These are phyloP conservation scores for Chaetops frenatus DNA, from an alignment of 2,113 vertebrate genomes.

Conservation along the genomic window DNA sequence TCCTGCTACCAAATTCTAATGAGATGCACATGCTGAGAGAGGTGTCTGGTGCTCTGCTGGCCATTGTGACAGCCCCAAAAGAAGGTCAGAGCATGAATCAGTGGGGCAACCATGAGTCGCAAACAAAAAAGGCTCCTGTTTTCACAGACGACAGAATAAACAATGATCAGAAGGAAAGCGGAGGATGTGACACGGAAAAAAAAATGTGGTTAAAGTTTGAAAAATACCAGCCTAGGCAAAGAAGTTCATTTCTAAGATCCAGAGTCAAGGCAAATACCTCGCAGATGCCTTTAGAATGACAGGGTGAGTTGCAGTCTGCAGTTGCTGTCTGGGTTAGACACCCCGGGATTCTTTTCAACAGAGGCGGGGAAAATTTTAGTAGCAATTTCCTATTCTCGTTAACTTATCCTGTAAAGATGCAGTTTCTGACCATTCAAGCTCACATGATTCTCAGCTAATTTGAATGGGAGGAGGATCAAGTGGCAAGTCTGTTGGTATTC, in stretches of 20 bases:
- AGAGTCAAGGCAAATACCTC: slow-evolving; percentile 55
- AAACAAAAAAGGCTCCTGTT: slow-evolving; percentile 54
- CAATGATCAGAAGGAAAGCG: slow-evolving; percentile 54
- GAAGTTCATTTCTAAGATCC: slow-evolving; percentile 45
- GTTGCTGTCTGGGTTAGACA: slow-evolving; percentile 54
- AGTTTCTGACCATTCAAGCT: neutral
- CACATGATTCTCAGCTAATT: neutral
- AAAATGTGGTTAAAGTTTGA: slow-evolving; percentile 51
- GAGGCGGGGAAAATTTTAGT: slow-evolving; percentile 36
- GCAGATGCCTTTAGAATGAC: slow-evolving; percentile 57
- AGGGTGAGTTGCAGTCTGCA: slow-evolving; percentile 40
- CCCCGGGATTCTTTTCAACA: slow-evolving; percentile 49
- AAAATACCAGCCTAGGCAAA: slow-evolving; percentile 58
- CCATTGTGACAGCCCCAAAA: neutral
- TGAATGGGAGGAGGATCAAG: slow-evolving; percentile 21
- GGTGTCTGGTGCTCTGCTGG: slow-evolving; percentile 30
- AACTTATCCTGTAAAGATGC: neutral
- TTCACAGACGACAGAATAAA: slow-evolving; percentile 46
- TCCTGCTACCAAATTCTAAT: slow-evolving; percentile 20
- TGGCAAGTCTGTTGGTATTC: neutral
- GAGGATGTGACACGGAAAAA: slow-evolving; percentile 38
- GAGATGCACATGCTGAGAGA: slow-evolving; percentile 6
- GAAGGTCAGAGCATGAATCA: slow-evolving; percentile 56
- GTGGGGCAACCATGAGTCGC: neutral
- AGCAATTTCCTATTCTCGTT: slow-evolving; percentile 45